phyloP scores from a whole-genome alignment of 1,140 invertebrate genomes.

The Bombyx mandarina region DNA sequence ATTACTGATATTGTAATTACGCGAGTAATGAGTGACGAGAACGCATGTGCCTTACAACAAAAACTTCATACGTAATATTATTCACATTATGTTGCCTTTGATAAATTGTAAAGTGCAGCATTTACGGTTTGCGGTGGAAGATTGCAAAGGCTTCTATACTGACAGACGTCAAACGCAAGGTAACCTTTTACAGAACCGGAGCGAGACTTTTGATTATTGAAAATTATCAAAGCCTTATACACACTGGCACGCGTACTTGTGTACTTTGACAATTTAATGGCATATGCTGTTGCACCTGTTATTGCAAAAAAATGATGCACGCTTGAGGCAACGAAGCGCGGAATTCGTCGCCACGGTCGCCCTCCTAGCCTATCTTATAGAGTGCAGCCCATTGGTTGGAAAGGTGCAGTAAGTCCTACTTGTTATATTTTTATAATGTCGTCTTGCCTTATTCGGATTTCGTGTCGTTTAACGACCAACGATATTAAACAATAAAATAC shows the following conservation, averaged over 20 bases:
- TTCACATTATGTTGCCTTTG: conserved; percentile 20
- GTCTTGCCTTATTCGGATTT: conserved; percentile 25
- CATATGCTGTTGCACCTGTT: conserved; percentile 64
- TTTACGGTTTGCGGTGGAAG: conserved; percentile 26
- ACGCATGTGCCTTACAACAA: conserved; percentile 11
- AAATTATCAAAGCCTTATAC: conserved; percentile 32
- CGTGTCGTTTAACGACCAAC: conserved; percentile 5
- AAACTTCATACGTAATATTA: background rate
- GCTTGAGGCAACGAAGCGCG: conserved; percentile 58
- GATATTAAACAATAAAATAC: conserved; percentile 6
- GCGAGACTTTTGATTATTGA: conserved; percentile 49
- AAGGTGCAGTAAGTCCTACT: conserved; percentile 43
- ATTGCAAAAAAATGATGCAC: conserved; percentile 62
- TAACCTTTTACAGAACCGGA: conserved; percentile 6
- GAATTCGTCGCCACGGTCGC: conserved; percentile 59
- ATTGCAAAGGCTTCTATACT: conserved; percentile 1
- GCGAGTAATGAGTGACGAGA: conserved; percentile 23
- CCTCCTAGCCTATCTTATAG: conserved; percentile 58
- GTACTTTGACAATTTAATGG: conserved; percentile 68
- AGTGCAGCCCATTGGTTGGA: conserved; percentile 63
- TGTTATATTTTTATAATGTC: conserved; percentile 21
- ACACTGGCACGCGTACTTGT: conserved; percentile 36
- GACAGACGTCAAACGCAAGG: conserved; percentile 5
- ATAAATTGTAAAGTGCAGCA: conserved; percentile 25
- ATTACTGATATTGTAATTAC: conserved; percentile 33